Conservation (phyloP, 2,113 vertebrate genomes). For the Anser cygnoides region DNA sequence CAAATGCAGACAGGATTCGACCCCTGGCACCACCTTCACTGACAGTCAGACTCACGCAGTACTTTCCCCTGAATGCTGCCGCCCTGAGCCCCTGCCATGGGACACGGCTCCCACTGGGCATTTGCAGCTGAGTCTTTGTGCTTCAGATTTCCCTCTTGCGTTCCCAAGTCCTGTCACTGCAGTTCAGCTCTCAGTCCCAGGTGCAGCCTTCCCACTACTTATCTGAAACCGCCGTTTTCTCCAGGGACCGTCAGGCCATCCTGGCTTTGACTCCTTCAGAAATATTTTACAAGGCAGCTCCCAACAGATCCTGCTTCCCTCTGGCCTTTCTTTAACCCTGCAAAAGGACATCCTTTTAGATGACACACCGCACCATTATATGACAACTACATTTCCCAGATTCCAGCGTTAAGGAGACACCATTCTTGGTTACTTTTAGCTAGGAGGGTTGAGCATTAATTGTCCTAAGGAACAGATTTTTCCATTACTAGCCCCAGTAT, state of each 20-base stretch:
- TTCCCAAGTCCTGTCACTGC: not conserved
- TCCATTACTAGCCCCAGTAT: not conserved
- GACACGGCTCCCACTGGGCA: not conserved
- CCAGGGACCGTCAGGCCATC: not conserved
- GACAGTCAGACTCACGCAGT: not conserved
- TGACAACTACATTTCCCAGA: not conserved
- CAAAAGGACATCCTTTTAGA: not conserved
- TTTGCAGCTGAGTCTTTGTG: not conserved
- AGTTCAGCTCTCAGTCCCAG: not conserved
- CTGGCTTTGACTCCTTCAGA: not conserved
- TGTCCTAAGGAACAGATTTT: not conserved
- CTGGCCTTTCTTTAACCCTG: not conserved
- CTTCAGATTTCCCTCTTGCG: not conserved
- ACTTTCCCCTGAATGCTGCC: not conserved
- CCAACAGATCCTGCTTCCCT: not conserved
- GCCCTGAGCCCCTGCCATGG: not conserved
- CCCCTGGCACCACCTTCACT: not conserved
- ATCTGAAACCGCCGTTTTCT: not conserved
- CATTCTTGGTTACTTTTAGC: not conserved
- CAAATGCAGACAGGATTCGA: not conserved
- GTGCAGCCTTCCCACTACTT: not conserved
- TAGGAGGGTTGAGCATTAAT: not conserved
- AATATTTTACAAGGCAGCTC: not conserved
- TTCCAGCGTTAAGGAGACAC: not conserved
- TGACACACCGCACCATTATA: not conserved